phyloP scores from a whole-genome alignment of 2,797 vertebrate genomes.

The Craterocephalus amniculus region DNA sequence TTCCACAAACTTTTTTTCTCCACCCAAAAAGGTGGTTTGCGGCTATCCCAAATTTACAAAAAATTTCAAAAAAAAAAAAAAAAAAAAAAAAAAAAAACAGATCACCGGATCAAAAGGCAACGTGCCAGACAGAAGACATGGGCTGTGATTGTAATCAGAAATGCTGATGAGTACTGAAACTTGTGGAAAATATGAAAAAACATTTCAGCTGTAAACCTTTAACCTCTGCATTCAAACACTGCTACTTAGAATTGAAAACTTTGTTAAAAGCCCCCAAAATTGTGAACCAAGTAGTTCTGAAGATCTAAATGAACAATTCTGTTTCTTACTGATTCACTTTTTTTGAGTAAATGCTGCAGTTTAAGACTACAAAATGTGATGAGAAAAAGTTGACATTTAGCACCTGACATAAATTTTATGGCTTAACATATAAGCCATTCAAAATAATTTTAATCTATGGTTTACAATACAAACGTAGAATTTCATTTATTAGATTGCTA shows the following conservation, averaged over 20 bases:
- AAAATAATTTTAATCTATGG: background rate
- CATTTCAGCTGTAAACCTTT: background rate
- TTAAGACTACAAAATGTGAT: too few species aligned
- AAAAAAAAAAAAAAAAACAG: background rate
- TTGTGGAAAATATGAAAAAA: background rate
- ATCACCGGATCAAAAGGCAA: background rate
- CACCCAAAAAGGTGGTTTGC: too few species aligned
- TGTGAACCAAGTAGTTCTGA: too few species aligned
- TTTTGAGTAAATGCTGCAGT: too few species aligned
- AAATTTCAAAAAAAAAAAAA: too few species aligned
- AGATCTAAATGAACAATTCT: too few species aligned
- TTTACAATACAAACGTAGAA: background rate
- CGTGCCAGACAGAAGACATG: background rate
- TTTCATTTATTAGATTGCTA: background rate
- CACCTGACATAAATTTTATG: background rate
- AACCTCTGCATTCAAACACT: too few species aligned
- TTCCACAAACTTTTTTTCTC: too few species aligned
- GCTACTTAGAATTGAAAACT: too few species aligned
- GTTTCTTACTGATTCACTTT: background rate
- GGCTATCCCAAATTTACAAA: too few species aligned
- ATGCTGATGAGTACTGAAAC: background rate
- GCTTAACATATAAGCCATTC: too few species aligned
- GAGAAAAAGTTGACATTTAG: background rate
- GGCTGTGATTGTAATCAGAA: background rate
- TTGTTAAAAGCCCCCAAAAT: too few species aligned